Evolutionary conservation across 2,797 vertebrate genomes (phyloP).

Genomic region (Gambusia yucatana): DNA sequence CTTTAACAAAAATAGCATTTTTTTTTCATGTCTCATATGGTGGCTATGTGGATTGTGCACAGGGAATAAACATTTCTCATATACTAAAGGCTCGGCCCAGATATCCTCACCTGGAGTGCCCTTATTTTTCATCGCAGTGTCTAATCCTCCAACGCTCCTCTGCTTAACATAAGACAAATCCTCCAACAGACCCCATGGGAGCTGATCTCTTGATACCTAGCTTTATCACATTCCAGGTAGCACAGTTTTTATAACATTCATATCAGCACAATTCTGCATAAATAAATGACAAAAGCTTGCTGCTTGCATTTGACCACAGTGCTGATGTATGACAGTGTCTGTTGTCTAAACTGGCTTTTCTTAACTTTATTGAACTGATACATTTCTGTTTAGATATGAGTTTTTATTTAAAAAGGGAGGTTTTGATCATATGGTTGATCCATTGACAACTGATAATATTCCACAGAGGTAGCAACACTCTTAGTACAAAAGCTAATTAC

Average conservation of each 20-base stretch:
- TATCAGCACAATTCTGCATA: constrained; percentile 42
- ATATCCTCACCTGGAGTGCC: constrained; percentile 69
- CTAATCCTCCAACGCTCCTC: constrained; percentile 51
- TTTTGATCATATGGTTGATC: constrained; percentile 24
- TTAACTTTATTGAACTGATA: constrained; percentile 6
- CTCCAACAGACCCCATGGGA: constrained; percentile 54
- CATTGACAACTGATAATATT: constrained; percentile 28
- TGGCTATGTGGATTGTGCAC: constrained; percentile 29
- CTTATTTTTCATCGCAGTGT: constrained; percentile 56
- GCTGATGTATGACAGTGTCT: constrained; percentile 51
- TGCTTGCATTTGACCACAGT: constrained; percentile 35
- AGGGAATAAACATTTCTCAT: constrained; percentile 47
- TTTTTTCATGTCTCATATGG: constrained; percentile 6
- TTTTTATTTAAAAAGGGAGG: not conserved
- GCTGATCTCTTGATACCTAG: constrained; percentile 46
- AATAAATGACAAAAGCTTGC: constrained; percentile 40
- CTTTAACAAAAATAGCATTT: constrained; percentile 25
- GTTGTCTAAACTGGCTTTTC: constrained; percentile 51
- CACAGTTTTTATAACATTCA: constrained; percentile 47
- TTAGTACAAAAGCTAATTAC: constrained; percentile 27
- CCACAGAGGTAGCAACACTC: constrained; percentile 28
- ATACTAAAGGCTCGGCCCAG: constrained; percentile 66
- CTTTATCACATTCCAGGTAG: constrained; percentile 60
- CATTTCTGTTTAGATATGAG: not conserved
- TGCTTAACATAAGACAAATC: constrained; percentile 62